Conservation (phyloP, 2,797 vertebrate species). For the Chelidonichthys spinosus region DNA sequence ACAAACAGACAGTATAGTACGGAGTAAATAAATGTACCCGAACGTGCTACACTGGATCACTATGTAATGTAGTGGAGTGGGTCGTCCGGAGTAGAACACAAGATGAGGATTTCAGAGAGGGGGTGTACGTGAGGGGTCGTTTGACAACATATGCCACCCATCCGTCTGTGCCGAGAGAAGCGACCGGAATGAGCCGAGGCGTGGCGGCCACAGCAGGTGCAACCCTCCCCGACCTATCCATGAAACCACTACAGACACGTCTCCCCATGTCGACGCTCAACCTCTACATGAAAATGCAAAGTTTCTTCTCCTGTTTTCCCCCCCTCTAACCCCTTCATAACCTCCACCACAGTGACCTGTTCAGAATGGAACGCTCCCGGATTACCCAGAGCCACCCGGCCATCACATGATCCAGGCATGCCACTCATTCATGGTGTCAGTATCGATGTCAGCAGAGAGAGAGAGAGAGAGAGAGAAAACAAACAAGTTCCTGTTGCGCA, state of each 20-base stretch:
- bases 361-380: constrained; percentile 66
- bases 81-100: background rate
- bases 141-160: constrained; percentile 27
- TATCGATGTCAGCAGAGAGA: constrained; percentile 69
- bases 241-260: background rate
- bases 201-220: constrained; percentile 42
- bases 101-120: background rate
- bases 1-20: background rate
- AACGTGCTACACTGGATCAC: background rate
- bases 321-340: constrained; percentile 46
- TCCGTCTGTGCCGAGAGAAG: constrained; percentile 30
- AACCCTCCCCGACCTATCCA: background rate
- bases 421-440: constrained; percentile 72
- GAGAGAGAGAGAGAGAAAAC: constrained; percentile 53
- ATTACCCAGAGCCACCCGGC: constrained; percentile 63
- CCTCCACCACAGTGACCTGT: constrained; percentile 60
- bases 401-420: constrained; percentile 75
- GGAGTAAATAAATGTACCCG: background rate
- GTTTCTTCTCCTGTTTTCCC: constrained; percentile 22
- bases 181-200: constrained; percentile 26
- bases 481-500: constrained; percentile 71
- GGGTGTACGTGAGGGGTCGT: background rate
- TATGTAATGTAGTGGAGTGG: background rate
- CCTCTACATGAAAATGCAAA: constrained; percentile 8
- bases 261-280: background rate